A percentile compares a stretch with the other conserved stretches of the same genome.
Conservation (phyloP, 2,113 vertebrate species). For the Scalopus aquaticus region DNA sequence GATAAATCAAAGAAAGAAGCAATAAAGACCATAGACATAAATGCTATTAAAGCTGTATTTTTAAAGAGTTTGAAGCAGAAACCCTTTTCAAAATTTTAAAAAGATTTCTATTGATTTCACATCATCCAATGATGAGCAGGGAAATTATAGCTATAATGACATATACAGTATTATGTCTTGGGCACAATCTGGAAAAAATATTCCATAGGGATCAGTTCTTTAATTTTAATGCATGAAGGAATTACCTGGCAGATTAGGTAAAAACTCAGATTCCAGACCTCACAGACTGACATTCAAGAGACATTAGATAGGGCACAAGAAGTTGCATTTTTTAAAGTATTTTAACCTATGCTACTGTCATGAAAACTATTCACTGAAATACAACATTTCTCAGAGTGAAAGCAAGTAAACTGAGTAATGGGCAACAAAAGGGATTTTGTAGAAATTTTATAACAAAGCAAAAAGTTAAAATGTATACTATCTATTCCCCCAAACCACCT, state of each 20-base stretch:
- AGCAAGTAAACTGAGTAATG: slow-evolving; percentile 16
- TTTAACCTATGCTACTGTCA: neutral
- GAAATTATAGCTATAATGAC: neutral
- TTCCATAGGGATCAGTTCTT: neutral
- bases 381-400: slow-evolving; percentile 31
- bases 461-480: neutral
- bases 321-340: neutral
- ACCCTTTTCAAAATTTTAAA: neutral
- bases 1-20: neutral
- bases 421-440: neutral
- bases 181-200: slow-evolving; percentile 17
- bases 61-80: neutral
- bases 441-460: slow-evolving; percentile 22
- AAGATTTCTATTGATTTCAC: slow-evolving; percentile 5
- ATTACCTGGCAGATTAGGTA: neutral
- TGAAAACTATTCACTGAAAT: neutral
- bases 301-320: neutral
- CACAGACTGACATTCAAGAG: neutral
- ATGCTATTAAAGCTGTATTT: neutral
- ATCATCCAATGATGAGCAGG: neutral
- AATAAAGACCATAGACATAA: neutral
- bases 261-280: neutral
- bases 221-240: neutral
- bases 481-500: neutral
- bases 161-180: neutral